Base-by-base conservation (phyloP, 2,888 invertebrate genomes). In the Atethmia centrago region DNA sequence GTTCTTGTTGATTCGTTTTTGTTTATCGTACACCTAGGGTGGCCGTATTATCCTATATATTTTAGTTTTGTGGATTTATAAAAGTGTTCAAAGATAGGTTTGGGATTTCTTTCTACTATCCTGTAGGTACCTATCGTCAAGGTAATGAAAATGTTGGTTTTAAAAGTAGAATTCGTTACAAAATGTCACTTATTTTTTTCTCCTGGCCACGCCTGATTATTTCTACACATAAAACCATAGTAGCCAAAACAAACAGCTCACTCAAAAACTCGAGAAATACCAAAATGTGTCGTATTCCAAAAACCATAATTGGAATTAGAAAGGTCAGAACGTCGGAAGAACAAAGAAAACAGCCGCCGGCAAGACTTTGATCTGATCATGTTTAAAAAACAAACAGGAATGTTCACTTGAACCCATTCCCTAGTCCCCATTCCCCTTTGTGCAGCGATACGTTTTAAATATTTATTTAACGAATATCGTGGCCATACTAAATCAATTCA, bases 271-370 rank as follows among this genome's bases (percentile, higher is more conserved):
- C 31, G 16, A 56, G n/a, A 55, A 71, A 58, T n/a, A 70, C 21
- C 42, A 56, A 70, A 62, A 68, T 25, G 8, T 62, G 49, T 70
- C 51, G 25, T 19, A 59, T 70, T 66, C 56, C 40, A 14, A 53
- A 67, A 71, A 61, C 53, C 40, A 69, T 73, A 67, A 71, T 79
- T 70, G 56, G 21, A 63, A 59, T 49, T 28, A 51, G 19, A 76
- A 74, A 69, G 72, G 65, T 82, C 73, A 73, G 47, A 75, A 45
- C 42, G 40, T 45, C 14, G n/a, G n/a, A 31, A 55, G 63, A 69
- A 79, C 77, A 77, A 87, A 80, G 80, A 79, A 85, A 87, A 84
- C 56, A 73, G 74, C 79, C 79, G 31, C 36, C 51, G 77, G 84
- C 71, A 36, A 53, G 42, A 40, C 68, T 66, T 80, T 71, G 77